These are phyloP conservation scores for Coelinius sp. DNA, from an alignment of 2,888 invertebrate species.

Conservation along the genomic window DNA sequence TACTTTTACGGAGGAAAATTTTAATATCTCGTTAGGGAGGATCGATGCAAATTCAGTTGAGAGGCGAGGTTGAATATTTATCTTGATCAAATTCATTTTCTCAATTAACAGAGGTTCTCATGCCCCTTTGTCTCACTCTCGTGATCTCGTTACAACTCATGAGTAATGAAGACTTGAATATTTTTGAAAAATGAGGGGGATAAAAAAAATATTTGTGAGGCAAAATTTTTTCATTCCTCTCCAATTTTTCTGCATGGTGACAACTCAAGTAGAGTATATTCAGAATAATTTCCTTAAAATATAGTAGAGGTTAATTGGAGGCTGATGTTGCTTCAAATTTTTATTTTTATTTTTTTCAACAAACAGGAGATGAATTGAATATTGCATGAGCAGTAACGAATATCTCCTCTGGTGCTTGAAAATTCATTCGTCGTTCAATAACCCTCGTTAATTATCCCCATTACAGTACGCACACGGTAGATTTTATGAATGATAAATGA, in stretches of 20 bases:
- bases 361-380: background rate
- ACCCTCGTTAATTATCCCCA: conserved; percentile 15
- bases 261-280: background rate
- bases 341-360: background rate
- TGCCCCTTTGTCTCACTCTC: background rate
- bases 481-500: conserved; percentile 14
- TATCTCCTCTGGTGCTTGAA: background rate
- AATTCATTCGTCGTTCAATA: background rate
- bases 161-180: background rate
- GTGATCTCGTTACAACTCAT: background rate
- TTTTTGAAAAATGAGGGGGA: background rate
- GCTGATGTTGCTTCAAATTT: too few relatives aligned
- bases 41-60: conserved; percentile 3
- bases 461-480: background rate
- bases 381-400: background rate
- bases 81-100: conserved; percentile 1
- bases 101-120: background rate
- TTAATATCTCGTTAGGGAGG: background rate
- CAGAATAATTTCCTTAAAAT: background rate
- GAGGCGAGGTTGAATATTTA: background rate
- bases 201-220: background rate
- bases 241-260: background rate
- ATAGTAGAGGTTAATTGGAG: too few relatives aligned
- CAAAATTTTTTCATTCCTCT: too few relatives aligned
- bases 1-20: background rate